A percentile compares a stretch with the other conserved stretches of the same genome.
Conservation (phyloP, 2,797 vertebrate genomes). For the Cirrhinus molitorella region DNA sequence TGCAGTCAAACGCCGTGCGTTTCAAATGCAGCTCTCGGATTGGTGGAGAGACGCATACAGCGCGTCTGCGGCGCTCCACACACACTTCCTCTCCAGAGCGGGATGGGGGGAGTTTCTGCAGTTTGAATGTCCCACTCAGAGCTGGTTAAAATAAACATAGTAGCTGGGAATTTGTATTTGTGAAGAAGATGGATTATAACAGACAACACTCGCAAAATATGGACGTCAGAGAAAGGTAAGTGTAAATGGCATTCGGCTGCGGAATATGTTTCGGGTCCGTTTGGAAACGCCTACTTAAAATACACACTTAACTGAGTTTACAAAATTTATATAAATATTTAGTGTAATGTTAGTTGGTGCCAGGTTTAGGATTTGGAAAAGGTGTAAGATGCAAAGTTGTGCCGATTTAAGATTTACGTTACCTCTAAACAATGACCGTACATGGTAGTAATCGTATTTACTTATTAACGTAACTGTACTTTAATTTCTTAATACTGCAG, state of each 20-base stretch:
- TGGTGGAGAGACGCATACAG: constrained; percentile 43
- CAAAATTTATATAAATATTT: neutral
- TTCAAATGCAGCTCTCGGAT: constrained; percentile 61
- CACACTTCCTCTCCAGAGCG: constrained; percentile 41
- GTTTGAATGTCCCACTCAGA: constrained; percentile 55
- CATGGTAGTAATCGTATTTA: neutral
- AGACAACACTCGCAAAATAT: neutral
- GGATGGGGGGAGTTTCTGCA: constrained; percentile 23
- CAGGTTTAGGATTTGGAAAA: no score
- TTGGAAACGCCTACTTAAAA: constrained; percentile 26
- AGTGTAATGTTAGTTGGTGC: neutral
- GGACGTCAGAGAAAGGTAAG: constrained; percentile 50
- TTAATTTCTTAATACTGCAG: neutral
- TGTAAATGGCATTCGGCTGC: neutral
- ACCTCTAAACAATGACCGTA: neutral
- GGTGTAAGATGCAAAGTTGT: neutral
- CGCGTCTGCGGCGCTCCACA: neutral
- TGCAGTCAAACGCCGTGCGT: constrained; percentile 26
- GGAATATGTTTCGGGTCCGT: neutral
- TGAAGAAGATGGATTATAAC: constrained; percentile 50
- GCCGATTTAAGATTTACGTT: neutral
- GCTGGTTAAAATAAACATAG: neutral
- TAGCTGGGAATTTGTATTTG: neutral
- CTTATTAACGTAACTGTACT: neutral
- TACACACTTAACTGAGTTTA: neutral